Percentiles rank a stretch among this genome's conserved stretches.
phyloP scores from a whole-genome alignment of 2,888 invertebrate species.

The Drosophila siamana region DNA sequence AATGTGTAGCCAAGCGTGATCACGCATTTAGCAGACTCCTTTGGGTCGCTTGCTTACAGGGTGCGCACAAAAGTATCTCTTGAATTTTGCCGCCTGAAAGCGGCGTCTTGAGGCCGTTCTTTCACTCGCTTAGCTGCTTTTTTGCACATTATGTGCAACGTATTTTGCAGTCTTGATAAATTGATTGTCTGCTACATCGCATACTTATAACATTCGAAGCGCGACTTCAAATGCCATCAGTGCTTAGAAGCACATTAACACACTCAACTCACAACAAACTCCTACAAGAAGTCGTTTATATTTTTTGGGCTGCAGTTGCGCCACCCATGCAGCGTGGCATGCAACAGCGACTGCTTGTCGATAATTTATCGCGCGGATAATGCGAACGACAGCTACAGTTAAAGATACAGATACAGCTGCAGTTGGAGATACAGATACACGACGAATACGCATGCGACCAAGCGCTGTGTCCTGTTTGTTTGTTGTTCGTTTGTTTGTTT shows the following conservation, averaged over 20 bases:
- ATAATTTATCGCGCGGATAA: constrained; percentile 60
- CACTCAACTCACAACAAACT: constrained; percentile 1
- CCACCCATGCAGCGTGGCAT: constrained; percentile 50
- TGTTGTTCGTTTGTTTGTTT: background rate
- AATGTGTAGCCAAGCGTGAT: no score
- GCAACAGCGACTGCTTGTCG: constrained; percentile 22
- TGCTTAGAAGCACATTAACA: constrained; percentile 22
- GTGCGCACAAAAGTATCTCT: constrained; percentile 39
- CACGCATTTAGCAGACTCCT: background rate
- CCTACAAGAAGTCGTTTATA: constrained; percentile 4
- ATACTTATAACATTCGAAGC: background rate
- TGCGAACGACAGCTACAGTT: constrained; percentile 27
- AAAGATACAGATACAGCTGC: background rate
- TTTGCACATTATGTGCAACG: background rate
- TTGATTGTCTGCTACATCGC: background rate
- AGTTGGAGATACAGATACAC: constrained; percentile 1
- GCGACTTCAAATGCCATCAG: constrained; percentile 14
- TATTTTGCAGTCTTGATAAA: background rate
- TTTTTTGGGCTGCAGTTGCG: constrained; percentile 25
- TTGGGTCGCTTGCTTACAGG: background rate
- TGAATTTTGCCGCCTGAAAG: constrained; percentile 47
- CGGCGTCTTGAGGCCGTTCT: constrained; percentile 21
- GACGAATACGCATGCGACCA: background rate
- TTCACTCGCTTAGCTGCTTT: constrained; percentile 6
- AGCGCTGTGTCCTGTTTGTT: constrained; percentile 1